Conservation (phyloP, 2,797 vertebrate genomes). For the Anniella stebbinsi region DNA sequence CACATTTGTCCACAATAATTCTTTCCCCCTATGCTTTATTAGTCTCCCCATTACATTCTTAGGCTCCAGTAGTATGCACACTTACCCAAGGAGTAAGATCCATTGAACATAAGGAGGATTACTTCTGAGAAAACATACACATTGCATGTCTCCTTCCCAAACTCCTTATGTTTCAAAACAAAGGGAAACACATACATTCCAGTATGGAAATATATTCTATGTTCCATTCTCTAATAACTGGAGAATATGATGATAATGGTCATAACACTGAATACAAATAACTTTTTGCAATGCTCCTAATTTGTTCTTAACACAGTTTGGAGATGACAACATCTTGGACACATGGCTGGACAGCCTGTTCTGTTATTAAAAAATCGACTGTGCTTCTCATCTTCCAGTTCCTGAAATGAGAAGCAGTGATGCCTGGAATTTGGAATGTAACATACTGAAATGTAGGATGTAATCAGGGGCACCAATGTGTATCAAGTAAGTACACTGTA, state of each 20-base stretch:
- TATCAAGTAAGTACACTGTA: constrained; percentile 5
- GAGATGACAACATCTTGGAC: constrained; percentile 15
- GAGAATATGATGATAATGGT: constrained; percentile 42
- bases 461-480: neutral
- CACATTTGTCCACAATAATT: neutral
- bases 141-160: neutral
- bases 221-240: constrained; percentile 35
- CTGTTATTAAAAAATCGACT: neutral
- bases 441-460: constrained; percentile 4
- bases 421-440: constrained; percentile 26
- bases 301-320: constrained; percentile 4
- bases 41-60: neutral
- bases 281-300: constrained; percentile 2
- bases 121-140: neutral
- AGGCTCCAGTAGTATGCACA: neutral
- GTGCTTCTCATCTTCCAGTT: constrained; percentile 33
- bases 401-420: constrained; percentile 36
- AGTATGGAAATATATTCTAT: neutral
- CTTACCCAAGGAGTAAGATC: neutral
- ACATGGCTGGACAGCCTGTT: neutral
- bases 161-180: neutral
- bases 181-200: neutral
- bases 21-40: neutral
- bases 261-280: constrained; percentile 26
- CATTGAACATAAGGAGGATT: neutral